Evolutionary conservation across 2,113 vertebrate genomes (phyloP), one percentile per base, ranked within the genome.

Genomic region (Alligator sinensis): DNA sequence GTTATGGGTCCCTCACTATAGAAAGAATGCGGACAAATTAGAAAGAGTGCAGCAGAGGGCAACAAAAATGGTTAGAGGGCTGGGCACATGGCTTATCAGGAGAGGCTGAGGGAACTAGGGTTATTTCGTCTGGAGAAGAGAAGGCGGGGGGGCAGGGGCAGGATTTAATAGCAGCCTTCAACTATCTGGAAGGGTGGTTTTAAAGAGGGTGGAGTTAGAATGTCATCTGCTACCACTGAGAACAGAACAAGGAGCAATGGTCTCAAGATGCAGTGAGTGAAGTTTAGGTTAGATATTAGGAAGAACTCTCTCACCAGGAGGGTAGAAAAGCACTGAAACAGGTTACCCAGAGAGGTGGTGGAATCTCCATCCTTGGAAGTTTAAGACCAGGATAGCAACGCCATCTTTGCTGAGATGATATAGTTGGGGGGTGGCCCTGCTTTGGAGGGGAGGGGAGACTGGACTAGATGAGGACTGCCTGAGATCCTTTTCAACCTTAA

Each of bases 91-190:
- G 91, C 75, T 89, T 86, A 68, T 82, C 87, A 94, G 55, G 58
- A 92, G 93, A 92, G 82, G 60, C 9, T 81, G 38, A 87, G 96
- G 93, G 92, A 94, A 94, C 91, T 70, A 80, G 83, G 9, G 22
- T 91, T 95, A 91, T 97, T 96, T 96, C 95, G 96, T 96, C 91
- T 96, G 77, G 80, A 85, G 70, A 30, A 87, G 17, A n/a, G 93
- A 92, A 88, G 77, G 58, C 25, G 64, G 38, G 38, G 38, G 38
- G 38, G 38, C 38, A 38, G 38, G 6, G 76, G 47, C 34, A 11
- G 55, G 57, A 84, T 59, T 92, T 77, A n/a, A 91, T 21, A 47
- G 80, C 80, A 94, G 15, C 58, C 38, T 86, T 82, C 24, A 89
- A 94, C 27, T 77, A 81, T 68, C 54, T 60, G n/a, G 60, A 92